phyloP scores from a whole-genome alignment of 2,797 vertebrate species.

The Acropternis orthonyx region DNA sequence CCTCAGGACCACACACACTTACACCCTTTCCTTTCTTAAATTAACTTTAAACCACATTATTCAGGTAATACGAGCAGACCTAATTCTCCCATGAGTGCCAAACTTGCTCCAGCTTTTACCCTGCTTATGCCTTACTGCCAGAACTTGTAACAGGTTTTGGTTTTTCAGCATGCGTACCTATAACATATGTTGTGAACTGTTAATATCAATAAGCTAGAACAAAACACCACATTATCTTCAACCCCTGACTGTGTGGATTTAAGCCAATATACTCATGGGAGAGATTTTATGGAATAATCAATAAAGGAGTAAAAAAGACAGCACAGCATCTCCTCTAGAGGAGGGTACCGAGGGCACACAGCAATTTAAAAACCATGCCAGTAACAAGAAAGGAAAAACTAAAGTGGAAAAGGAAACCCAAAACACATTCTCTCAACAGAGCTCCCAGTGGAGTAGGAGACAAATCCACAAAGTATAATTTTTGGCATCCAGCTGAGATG shows the following conservation, averaged over 20 bases:
- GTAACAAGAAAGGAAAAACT: constrained; percentile 11
- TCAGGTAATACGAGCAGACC: not conserved
- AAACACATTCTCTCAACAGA: not conserved
- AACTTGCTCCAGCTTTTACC: not conserved
- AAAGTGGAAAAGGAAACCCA: not conserved
- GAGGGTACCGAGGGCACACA: not conserved
- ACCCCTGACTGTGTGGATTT: not conserved
- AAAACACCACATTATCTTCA: not conserved
- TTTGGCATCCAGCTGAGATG: not conserved
- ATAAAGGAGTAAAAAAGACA: constrained; percentile 33
- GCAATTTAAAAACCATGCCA: not conserved
- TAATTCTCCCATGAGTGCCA: not conserved
- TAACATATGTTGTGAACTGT: not conserved
- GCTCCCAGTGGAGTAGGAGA: not conserved
- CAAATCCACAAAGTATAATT: not conserved
- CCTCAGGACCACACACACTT: constrained; percentile 15
- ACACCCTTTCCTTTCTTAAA: not conserved
- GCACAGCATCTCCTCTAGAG: not conserved
- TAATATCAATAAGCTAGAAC: constrained; percentile 22
- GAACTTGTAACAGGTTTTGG: not conserved
- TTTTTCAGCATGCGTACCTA: not conserved
- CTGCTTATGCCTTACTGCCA: not conserved
- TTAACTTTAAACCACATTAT: not conserved
- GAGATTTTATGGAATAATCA: constrained; percentile 35
- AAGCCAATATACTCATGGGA: not conserved